Percentiles rank a stretch among this genome's conserved stretches.
These are phyloP conservation scores for Trypoxylon attenuatum DNA, from an alignment of 2,888 invertebrate genomes.

Conservation along the genomic window DNA sequence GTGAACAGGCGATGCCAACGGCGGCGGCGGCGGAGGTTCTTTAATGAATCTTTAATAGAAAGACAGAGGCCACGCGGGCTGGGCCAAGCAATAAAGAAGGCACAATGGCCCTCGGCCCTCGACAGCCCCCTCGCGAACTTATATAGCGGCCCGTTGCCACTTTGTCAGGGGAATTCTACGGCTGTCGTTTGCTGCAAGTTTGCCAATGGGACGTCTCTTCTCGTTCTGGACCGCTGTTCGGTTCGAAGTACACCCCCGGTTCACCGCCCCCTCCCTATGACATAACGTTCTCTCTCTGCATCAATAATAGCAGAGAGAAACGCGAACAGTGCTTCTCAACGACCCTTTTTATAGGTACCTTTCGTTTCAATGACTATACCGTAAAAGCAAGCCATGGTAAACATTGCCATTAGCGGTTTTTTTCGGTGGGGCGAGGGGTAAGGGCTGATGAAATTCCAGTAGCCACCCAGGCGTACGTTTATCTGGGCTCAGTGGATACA, in stretches of 20 bases:
- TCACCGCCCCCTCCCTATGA: conserved; percentile 44
- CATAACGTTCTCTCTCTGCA: conserved; percentile 57
- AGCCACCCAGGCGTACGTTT: not conserved
- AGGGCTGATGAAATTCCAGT: not conserved
- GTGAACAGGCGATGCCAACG: conserved; percentile 13
- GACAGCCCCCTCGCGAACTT: conserved; percentile 6
- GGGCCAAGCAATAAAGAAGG: no score
- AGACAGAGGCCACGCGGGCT: conserved; percentile 7
- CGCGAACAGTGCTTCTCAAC: conserved; percentile 58
- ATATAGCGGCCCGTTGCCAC: conserved; percentile 45
- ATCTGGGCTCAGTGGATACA: not conserved
- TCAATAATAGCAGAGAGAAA: conserved; percentile 56
- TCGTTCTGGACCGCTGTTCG: conserved; percentile 36
- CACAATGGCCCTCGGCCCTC: conserved; percentile 21
- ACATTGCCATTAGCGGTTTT: not conserved
- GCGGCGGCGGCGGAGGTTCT: conserved; percentile 20
- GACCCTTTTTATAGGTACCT: not conserved
- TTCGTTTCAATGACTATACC: no score
- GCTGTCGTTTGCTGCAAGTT: conserved; percentile 30
- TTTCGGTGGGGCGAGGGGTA: not conserved
- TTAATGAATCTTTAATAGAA: conserved; percentile 51
- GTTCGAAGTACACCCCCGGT: conserved; percentile 55
- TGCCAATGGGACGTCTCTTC: conserved; percentile 13
- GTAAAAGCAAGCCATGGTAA: not conserved
- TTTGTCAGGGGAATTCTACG: conserved; percentile 43